Evolutionary conservation across 2,888 invertebrate species (phyloP).

Genomic region (Argyresthia albistria): DNA sequence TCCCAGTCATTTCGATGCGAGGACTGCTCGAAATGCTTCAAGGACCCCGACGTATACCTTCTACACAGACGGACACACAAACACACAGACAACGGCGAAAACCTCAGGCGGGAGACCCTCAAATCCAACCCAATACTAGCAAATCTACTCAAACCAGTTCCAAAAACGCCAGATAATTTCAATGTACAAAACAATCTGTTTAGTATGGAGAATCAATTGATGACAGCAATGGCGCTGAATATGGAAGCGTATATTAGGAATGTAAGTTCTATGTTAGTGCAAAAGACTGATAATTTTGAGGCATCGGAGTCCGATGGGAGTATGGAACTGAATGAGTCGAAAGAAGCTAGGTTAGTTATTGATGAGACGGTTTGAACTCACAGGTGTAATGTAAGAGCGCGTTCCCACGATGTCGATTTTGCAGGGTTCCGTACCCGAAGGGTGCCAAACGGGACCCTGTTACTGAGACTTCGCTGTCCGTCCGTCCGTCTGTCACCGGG

Average conservation of each 20-base stretch:
- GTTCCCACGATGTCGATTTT: no score
- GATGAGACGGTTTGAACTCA: not conserved
- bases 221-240: slow-evolving; percentile 40
- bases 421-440: no score
- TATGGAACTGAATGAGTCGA: slow-evolving; percentile 27
- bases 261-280: not conserved
- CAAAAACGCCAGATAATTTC: not conserved
- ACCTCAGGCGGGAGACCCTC: slow-evolving; percentile 34
- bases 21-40: slow-evolving; percentile 53
- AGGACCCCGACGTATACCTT: slow-evolving; percentile 54
- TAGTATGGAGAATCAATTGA: slow-evolving; percentile 33
- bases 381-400: no score
- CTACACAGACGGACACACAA: slow-evolving; percentile 43
- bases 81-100: slow-evolving; percentile 17
- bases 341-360: slow-evolving; percentile 19
- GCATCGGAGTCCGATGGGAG: slow-evolving; percentile 5
- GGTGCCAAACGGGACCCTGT: no score
- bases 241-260: slow-evolving; percentile 47
- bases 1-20: not conserved
- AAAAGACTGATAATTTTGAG: not conserved
- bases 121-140: slow-evolving; percentile 55
- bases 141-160: slow-evolving; percentile 31
- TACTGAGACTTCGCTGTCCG: no score
- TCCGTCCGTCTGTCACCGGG: no score
- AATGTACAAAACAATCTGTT: slow-evolving; percentile 8